Percentiles rank a stretch among this genome's conserved stretches.
Conservation (phyloP, 1,140 invertebrate genomes). For the Calycopis cecrops region DNA sequence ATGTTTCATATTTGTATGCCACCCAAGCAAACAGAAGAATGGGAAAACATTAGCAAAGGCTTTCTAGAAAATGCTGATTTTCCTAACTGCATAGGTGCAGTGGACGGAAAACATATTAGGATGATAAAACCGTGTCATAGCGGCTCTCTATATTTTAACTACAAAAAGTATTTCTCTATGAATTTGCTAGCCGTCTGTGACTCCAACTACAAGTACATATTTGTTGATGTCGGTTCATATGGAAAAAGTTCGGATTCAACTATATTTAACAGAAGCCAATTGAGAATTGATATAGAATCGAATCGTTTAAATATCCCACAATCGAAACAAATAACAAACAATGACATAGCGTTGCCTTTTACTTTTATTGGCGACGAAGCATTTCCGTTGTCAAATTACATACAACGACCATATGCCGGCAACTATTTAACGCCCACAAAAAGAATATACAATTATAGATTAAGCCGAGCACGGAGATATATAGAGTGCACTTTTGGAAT, state of each 20-base stretch:
- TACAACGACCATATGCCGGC: constrained; percentile 12
- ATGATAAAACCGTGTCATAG: constrained; percentile 13
- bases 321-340: constrained; percentile 2
- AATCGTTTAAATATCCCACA: constrained; percentile 12
- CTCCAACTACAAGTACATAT: constrained; percentile 21
- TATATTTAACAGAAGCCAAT: constrained; percentile 16
- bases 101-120: constrained; percentile 14
- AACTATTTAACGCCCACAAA: constrained; percentile 7
- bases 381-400: constrained; percentile 12
- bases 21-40: constrained; percentile 21
- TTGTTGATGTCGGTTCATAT: constrained; percentile 20
- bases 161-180: constrained; percentile 22
- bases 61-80: constrained; percentile 19
- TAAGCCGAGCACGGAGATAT: constrained; percentile 10
- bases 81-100: constrained; percentile 14
- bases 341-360: constrained; percentile 4
- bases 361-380: constrained; percentile 13
- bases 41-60: constrained; percentile 19
- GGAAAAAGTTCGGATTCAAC: constrained; percentile 22
- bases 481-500: constrained; percentile 2
- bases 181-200: constrained; percentile 20
- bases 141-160: constrained; percentile 9
- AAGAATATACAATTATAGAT: constrained; percentile 6
- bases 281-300: constrained; percentile 6
- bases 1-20: constrained; percentile 23